These are phyloP conservation scores for Leucophenga maculata DNA, from an alignment of 2,888 invertebrate species.

Conservation along the genomic window DNA sequence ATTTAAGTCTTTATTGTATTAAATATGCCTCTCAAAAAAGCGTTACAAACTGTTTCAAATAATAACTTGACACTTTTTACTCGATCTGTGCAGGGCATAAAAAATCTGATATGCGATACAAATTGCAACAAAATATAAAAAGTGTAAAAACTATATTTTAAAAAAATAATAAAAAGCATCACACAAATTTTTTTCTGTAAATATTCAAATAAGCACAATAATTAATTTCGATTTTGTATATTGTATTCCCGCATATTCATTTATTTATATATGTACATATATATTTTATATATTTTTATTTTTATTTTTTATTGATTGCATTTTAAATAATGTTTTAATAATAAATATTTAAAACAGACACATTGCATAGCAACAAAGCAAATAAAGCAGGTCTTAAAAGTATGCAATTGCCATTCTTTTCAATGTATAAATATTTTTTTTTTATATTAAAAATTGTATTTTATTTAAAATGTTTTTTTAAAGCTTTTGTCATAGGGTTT, in stretches of 20 bases:
- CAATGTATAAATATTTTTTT: not conserved
- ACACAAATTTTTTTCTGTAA: not conserved
- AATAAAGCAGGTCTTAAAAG: slow-evolving; percentile 27
- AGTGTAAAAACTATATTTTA: slow-evolving; percentile 25
- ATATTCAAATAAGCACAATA: slow-evolving; percentile 36
- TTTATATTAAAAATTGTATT: not conserved
- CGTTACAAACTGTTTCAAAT: too few species aligned
- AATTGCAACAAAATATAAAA: not conserved
- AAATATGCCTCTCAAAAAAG: too few species aligned
- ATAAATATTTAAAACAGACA: slow-evolving; percentile 4
- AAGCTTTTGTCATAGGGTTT: not conserved
- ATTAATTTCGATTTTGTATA: slow-evolving; percentile 51
- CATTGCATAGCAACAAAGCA: not conserved
- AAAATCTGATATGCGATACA: too few species aligned
- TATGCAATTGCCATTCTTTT: slow-evolving; percentile 25
- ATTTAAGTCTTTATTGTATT: too few species aligned
- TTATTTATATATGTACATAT: too few species aligned
- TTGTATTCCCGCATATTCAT: slow-evolving; percentile 8
- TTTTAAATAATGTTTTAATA: slow-evolving; percentile 47
- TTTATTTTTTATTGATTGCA: slow-evolving; percentile 48
- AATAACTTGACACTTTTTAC: too few species aligned
- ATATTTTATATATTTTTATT: slow-evolving; percentile 5
- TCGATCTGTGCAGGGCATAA: too few species aligned
- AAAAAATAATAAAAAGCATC: slow-evolving; percentile 36
- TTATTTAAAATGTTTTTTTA: not conserved